phyloP scores from a whole-genome alignment of 2,888 invertebrate species.

The Scaptomyza flava region DNA sequence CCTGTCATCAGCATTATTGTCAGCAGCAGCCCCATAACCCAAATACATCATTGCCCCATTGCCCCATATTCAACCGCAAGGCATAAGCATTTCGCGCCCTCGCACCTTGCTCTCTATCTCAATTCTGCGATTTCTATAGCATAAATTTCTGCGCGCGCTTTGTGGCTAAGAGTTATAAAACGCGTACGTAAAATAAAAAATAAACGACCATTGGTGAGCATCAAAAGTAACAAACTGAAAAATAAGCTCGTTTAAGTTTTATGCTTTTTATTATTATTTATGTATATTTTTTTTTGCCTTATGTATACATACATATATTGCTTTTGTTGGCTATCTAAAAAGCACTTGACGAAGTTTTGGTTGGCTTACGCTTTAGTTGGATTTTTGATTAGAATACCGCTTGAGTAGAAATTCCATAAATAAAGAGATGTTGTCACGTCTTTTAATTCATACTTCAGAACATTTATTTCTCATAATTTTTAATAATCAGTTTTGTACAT shows the following conservation, averaged over 20 bases:
- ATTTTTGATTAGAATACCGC: constrained; percentile 40
- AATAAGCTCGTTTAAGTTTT: constrained; percentile 19
- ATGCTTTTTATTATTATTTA: constrained; percentile 28
- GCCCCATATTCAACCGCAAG: constrained; percentile 5
- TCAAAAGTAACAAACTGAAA: constrained; percentile 52
- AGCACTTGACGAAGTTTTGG: constrained; percentile 54
- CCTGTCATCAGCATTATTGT: constrained; percentile 49
- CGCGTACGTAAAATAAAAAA: constrained; percentile 22
- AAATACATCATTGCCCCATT: not conserved
- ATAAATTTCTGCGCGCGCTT: constrained; percentile 41
- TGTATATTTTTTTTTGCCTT: not conserved
- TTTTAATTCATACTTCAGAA: not conserved
- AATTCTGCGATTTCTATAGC: constrained; percentile 41
- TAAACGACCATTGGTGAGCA: constrained; percentile 16
- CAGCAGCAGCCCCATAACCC: constrained; percentile 1
- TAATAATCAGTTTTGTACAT: not conserved
- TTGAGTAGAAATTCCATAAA: not conserved
- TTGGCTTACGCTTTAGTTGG: constrained; percentile 21
- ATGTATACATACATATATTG: constrained; percentile 7
- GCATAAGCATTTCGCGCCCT: constrained; percentile 10
- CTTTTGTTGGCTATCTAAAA: constrained; percentile 22
- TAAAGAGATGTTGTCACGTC: not conserved
- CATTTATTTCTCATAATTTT: not conserved
- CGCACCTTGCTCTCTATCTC: not conserved
- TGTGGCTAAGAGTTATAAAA: constrained; percentile 37